Base-by-base conservation (phyloP, 2,888 invertebrate species). In the Ditula angustiorana region DNA sequence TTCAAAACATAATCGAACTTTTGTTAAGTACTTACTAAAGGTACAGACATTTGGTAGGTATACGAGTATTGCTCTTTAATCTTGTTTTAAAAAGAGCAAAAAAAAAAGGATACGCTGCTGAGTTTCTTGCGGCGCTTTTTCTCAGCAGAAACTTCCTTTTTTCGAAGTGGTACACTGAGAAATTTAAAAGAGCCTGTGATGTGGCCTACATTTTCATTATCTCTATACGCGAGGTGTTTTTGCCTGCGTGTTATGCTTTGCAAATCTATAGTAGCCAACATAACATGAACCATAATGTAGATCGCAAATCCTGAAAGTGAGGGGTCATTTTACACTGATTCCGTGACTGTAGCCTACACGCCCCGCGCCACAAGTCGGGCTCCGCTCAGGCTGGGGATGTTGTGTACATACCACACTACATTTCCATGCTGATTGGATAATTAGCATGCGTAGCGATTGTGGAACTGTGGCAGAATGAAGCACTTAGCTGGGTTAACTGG, bases 391-490 rank as follows among this genome's bases (percentile, higher is more conserved):
- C 24, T 26, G 24, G n/a, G 3, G 19, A 5, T 19, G 30, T 19
- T 59, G 35, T 41, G 55, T 55, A 13, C 24, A 5, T n/a, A n/a
- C 13, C 23, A 33, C 16, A 16, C 19, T 19, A 16, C 47, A 58
- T 47, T 58, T 58, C 11, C 35, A 49, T 26, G 58, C 35, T 59
- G 58, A 59, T 49, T 59, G 58, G 58, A 37, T 59, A 24, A 35
- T 49, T 46, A 30, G 46, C 21, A 44, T 23, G 30, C 11, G 53
- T 13, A 13, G 23, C 35, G 35, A 13, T 35, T 5, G 13, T n/a
- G 35, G n/a, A 35, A n/a, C 35, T n/a, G n/a, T n/a, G n/a, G n/a
- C 13, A 2, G 35, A 35, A 13, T 35, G n/a, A 35, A n/a, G 35
- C n/a, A 13, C 13, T 35, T 30, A 13, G 13, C 13, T 35, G 35